Evolutionary conservation across 2,888 invertebrate species (phyloP).

Genomic region (Drosophila helvetica): DNA sequence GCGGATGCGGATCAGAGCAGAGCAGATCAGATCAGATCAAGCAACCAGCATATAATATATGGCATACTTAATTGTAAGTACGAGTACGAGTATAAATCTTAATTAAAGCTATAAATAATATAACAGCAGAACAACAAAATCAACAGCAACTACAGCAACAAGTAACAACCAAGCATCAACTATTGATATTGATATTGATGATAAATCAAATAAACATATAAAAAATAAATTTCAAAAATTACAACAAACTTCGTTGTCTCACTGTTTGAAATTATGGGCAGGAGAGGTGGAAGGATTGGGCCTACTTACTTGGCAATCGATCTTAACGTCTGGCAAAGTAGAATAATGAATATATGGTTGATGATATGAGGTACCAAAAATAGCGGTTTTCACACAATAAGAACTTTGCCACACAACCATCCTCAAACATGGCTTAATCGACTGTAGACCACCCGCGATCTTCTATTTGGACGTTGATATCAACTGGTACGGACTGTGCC

Average conservation of each 20-base stretch:
- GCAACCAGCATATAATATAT: conserved; percentile 53
- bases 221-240: conserved; percentile 77
- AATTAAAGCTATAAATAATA: conserved; percentile 52
- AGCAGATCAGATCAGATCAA: conserved; percentile 26
- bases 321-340: no score
- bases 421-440: no score
- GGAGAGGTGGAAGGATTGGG: no score
- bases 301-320: no score
- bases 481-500: no score
- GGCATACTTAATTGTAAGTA: conserved; percentile 65
- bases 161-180: conserved; percentile 51
- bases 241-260: conserved; percentile 1
- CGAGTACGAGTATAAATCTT: conserved; percentile 61
- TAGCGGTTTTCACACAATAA: no score
- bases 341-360: no score
- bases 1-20: not conserved
- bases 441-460: no score
- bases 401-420: no score
- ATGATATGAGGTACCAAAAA: no score
- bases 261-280: no score
- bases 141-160: conserved; percentile 68
- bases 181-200: conserved; percentile 76
- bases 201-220: conserved; percentile 50
- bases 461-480: no score
- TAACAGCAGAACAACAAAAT: conserved; percentile 61